Evolutionary conservation across 2,888 invertebrate genomes (phyloP).

Genomic region (Drosophila cracens): DNA sequence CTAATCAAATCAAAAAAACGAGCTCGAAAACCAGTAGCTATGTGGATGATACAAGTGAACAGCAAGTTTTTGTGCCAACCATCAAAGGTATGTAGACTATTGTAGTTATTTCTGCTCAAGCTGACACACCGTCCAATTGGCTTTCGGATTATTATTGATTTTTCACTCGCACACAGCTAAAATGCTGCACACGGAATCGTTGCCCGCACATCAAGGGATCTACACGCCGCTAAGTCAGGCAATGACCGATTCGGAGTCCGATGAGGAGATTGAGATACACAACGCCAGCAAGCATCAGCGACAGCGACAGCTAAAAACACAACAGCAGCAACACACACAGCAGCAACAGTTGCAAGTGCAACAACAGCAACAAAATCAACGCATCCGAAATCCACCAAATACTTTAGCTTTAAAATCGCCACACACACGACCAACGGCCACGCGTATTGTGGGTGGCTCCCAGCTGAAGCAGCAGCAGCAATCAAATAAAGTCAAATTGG

Average conservation of each 20-base stretch:
- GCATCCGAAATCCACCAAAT: slow-evolving; percentile 73
- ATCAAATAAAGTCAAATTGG: slow-evolving; percentile 11
- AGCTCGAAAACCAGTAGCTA: slow-evolving; percentile 58
- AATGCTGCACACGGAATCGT: slow-evolving; percentile 84
- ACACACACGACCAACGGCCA: slow-evolving; percentile 54
- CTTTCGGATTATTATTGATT: slow-evolving; percentile 70
- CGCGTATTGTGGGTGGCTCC: slow-evolving; percentile 46
- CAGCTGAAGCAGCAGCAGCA: slow-evolving; percentile 54
- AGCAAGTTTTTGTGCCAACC: slow-evolving; percentile 61
- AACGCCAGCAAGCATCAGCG: slow-evolving; percentile 64
- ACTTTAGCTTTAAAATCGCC: slow-evolving; percentile 65
- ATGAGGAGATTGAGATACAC: slow-evolving; percentile 87
- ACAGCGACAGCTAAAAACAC: slow-evolving; percentile 48
- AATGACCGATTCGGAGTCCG: slow-evolving; percentile 91
- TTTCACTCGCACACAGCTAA: slow-evolving; percentile 75
- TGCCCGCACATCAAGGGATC: slow-evolving; percentile 86
- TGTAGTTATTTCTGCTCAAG: neutral
- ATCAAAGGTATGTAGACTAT: slow-evolving; percentile 61
- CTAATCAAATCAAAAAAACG: slow-evolving; percentile 27
- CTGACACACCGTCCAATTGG: slow-evolving; percentile 3
- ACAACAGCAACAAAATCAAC: slow-evolving; percentile 52
- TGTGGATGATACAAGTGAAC: slow-evolving; percentile 77
- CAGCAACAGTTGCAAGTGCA: slow-evolving; percentile 50
- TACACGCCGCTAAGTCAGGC: slow-evolving; percentile 92
- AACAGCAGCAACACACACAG: slow-evolving; percentile 59